Base-by-base conservation (phyloP, 2,888 invertebrate genomes). In the Archaeoteleia sp. region DNA sequence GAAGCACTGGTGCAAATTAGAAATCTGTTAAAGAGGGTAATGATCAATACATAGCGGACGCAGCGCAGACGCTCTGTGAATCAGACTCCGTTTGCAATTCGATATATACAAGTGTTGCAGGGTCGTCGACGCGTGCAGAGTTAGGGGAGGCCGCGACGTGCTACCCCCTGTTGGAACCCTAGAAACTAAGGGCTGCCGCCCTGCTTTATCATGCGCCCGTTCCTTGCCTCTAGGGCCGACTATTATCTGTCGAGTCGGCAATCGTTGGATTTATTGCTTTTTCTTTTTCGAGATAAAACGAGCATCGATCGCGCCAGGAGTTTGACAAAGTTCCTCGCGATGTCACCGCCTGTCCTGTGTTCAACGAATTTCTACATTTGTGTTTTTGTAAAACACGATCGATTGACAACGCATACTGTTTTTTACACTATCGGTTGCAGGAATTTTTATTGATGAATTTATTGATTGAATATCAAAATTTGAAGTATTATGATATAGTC, bases 1-100 rank as follows among this genome's bases (percentile, higher is more conserved):
- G 71, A 70, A 71, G 74, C 69, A 80, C 77, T 78, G 78, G 81
- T 82, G 80, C 74, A 80, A 84, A 82, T 84, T 80, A 82, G 76
- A 82, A 79, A 82, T 83, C 78, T 78, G 79, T 82, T 81, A 81
- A 66, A 83, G 78, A 83, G 81, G 80, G 82, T 84, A 83, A 84
- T 84, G 83, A 85, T 85, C 85, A 84, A 85, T 85, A 85, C 82
- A 79, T 74, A 75, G 76, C 72, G 73, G 60, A 74, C 63, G 65
- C 70, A 75, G 83, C 84, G 85, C 84, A 84, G 85, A 81, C 84
- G 84, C 84, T 76, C 73, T 78, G 75, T 69, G 73, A 57, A 45
- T 69, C 60, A 54, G 63, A 53, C 58, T 30, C 35, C 49, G 65
- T 42, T 45, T 23, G 25, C 40, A 54, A 66, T 69, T 70, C 60